Base-by-base conservation (phyloP, 2,113 vertebrate genomes). In the Stictonetta naevosa region DNA sequence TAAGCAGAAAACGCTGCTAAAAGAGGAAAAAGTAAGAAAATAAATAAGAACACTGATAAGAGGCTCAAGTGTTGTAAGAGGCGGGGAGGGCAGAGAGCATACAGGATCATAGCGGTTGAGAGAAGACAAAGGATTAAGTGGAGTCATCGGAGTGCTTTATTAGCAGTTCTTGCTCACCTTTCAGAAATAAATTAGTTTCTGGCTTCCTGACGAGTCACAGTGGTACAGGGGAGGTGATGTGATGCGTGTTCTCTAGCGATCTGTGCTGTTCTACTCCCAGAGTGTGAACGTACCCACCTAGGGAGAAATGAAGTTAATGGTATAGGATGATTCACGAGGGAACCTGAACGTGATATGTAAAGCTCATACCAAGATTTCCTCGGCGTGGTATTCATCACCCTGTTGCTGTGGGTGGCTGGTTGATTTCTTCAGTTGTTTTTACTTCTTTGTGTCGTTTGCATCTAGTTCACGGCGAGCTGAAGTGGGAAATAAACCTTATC, bases 91-190 rank as follows among this genome's bases (percentile, higher is more conserved):
- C 68, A 74, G 66, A 74, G 59, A 66, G 10, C 62, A 50, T 13
- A 11, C 2, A 8, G n/a, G 14, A 73, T 79, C 67, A 46, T 58
- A 62, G 69, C 34, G 60, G 6, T 74, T 55, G 28, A 55, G 50
- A 85, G 69, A 31, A 75, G 48, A 76, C 31, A 11, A 36, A 44
- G 56, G 31, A 56, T 87, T 85, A 80, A 79, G 48, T 22, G 64
- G 2, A 10, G 59, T 68, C n/a, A 36, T 93, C 67, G 23, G 22
- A 25, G 25, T 84, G 48, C 22, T 95, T 91, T 91, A 55, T 79
- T 79, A 56, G 58, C 74, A 79, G 59, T 46, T 85, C 86, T 82
- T 95, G 28, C 86, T 95, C 89, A 91, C 50, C 67, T 97, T 89
- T 50, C 46, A 28, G 58, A 67, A 87, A 42, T 91, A 58, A 92